Evolutionary conservation across 2,113 vertebrate genomes (phyloP).

Genomic region (Psammodynastes pulverulentus): DNA sequence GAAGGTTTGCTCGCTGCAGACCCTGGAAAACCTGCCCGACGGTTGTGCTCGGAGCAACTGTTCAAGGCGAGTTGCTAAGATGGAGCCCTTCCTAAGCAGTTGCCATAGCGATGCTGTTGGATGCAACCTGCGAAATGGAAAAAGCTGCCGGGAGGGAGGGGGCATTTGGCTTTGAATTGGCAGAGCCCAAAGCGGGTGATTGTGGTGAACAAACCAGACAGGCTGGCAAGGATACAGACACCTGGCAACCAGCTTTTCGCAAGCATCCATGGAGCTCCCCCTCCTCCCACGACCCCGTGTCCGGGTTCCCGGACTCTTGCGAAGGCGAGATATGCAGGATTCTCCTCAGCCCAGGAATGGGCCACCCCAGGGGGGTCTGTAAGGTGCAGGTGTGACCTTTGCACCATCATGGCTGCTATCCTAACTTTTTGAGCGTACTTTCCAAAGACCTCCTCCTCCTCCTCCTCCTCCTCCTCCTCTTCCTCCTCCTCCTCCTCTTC

Average conservation of each 20-base stretch:
- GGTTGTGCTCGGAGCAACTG: neutral
- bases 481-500: neutral
- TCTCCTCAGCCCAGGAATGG: neutral
- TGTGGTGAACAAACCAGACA: neutral
- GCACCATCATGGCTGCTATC: neutral
- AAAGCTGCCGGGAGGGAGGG: neutral
- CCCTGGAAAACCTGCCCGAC: neutral
- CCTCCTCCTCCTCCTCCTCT: neutral
- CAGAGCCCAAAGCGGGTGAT: neutral
- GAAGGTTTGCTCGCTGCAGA: fast-evolving
- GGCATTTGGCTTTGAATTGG: neutral
- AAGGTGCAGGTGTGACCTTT: neutral
- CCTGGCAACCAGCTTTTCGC: neutral
- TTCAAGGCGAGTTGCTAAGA: neutral
- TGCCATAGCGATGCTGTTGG: conserved; percentile 50
- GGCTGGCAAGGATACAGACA: neutral
- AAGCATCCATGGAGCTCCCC: neutral
- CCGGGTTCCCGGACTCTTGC: neutral
- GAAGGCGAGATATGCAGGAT: neutral
- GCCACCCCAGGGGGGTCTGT: too few species aligned
- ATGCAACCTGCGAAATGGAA: conserved; percentile 46
- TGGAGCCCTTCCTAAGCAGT: conserved; percentile 4
- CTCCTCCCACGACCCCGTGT: neutral
- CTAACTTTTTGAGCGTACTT: neutral
- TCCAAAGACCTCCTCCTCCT: neutral